These are phyloP conservation scores for Synchiropus splendidus DNA, from an alignment of 2,113 vertebrate species.

Conservation along the genomic window DNA sequence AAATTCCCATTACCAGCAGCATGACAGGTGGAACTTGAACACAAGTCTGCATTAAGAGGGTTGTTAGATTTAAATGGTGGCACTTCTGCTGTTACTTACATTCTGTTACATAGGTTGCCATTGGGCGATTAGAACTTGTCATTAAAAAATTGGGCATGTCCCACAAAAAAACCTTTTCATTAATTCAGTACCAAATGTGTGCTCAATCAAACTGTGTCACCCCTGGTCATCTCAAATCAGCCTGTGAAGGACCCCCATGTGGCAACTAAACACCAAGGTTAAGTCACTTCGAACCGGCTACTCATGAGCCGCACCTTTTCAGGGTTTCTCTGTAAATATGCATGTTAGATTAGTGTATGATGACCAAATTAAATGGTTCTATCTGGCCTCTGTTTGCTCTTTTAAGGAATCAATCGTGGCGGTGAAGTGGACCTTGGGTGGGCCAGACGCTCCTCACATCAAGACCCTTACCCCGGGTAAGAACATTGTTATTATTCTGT, in stretches of 20 bases:
- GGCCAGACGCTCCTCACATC: slow-evolving; percentile 64
- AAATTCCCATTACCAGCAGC: too few relatives aligned
- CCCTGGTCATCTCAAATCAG: too few relatives aligned
- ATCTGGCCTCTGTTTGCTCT: slow-evolving; percentile 50
- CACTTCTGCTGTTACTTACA: too few relatives aligned
- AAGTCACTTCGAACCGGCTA: neutral
- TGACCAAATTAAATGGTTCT: slow-evolving; percentile 42
- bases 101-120: too few relatives aligned
- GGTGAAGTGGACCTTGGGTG: slow-evolving; percentile 58
- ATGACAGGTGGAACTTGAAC: too few relatives aligned
- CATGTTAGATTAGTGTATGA: slow-evolving; percentile 28
- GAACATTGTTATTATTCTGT: slow-evolving; percentile 63
- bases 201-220: too few relatives aligned
- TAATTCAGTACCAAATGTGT: too few relatives aligned
- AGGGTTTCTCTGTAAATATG: slow-evolving; percentile 14
- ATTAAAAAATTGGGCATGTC: too few relatives aligned
- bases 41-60: too few relatives aligned
- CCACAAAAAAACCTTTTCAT: too few relatives aligned
- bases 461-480: slow-evolving; percentile 65
- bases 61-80: too few relatives aligned
- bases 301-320: neutral
- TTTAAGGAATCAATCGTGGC: slow-evolving; percentile 61
- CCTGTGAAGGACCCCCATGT: neutral
- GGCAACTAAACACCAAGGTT: neutral
- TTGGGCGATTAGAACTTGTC: too few relatives aligned